These are phyloP conservation scores for Clarias batrachus DNA, from an alignment of 2,113 vertebrate species.

Conservation along the genomic window DNA sequence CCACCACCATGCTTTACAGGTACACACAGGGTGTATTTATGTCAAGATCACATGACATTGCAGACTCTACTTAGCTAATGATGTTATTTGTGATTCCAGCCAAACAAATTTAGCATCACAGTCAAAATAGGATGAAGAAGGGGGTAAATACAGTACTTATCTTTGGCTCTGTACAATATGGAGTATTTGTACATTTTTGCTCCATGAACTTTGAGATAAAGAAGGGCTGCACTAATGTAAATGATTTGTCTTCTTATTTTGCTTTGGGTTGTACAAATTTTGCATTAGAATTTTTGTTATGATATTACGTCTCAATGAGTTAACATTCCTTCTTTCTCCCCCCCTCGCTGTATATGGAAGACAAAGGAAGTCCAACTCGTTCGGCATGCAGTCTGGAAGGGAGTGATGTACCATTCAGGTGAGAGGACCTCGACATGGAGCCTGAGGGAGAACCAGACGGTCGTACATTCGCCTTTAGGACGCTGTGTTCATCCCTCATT, in stretches of 20 bases:
- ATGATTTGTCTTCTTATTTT: neutral
- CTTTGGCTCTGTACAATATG: neutral
- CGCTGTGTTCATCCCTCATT: constrained; percentile 28
- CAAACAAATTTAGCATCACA: neutral
- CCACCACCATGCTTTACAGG: neutral
- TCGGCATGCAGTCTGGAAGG: constrained; percentile 69
- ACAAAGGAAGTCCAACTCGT: constrained; percentile 74
- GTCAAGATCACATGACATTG: neutral
- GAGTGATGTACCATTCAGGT: constrained; percentile 58
- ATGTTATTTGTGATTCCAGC: neutral
- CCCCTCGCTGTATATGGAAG: constrained; percentile 45
- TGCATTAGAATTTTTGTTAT: neutral
- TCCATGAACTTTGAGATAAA: neutral
- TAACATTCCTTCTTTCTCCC: neutral
- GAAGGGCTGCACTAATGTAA: neutral
- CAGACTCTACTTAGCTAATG: neutral
- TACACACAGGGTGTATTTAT: neutral
- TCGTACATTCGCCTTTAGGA: constrained; percentile 3
- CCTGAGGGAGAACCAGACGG: constrained; percentile 8
- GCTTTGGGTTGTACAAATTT: neutral
- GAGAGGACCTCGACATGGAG: constrained; percentile 13
- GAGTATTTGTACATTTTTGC: neutral
- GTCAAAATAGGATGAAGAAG: too few species aligned
- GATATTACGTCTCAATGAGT: neutral
- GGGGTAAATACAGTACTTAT: neutral